A percentile compares a stretch with the other conserved stretches of the same genome.
Evolutionary conservation across 2,888 invertebrate genomes (phyloP).

Genomic region (Napeogenes sylphis): DNA sequence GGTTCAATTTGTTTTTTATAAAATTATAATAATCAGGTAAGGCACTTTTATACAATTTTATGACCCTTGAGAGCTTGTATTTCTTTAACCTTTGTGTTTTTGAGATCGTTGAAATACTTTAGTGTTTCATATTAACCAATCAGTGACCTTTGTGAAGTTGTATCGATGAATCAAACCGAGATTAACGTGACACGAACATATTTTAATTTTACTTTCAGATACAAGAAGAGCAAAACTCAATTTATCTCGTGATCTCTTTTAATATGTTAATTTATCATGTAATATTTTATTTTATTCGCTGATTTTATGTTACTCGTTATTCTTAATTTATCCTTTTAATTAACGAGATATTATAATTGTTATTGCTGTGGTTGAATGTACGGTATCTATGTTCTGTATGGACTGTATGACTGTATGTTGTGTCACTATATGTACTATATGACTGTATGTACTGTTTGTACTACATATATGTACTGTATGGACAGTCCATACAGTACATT

Average conservation of each 20-base stretch:
- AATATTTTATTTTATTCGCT: not conserved
- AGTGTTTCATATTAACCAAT: slow-evolving; percentile 3
- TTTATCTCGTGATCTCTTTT: slow-evolving; percentile 4
- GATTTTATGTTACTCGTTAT: not conserved
- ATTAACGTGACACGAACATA: slow-evolving; percentile 24
- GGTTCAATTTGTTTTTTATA: too few relatives aligned
- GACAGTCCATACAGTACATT: too few relatives aligned
- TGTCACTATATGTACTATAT: too few relatives aligned
- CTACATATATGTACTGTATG: too few relatives aligned
- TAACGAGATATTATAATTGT: not conserved
- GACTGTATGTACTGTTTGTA: too few relatives aligned
- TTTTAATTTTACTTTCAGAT: slow-evolving; percentile 5
- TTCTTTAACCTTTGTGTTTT: not conserved
- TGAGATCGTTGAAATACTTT: slow-evolving; percentile 1
- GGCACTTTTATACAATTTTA: too few relatives aligned
- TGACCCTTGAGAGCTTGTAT: too few relatives aligned
- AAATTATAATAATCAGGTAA: too few relatives aligned
- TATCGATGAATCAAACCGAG: slow-evolving; percentile 21
- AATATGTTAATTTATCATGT: slow-evolving; percentile 4
- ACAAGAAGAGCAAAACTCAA: not conserved
- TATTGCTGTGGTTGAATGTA: not conserved
- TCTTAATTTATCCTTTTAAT: not conserved
- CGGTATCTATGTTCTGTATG: not conserved
- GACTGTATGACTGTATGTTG: too few relatives aligned
- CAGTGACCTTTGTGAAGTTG: slow-evolving; percentile 12